Percentiles rank a stretch among this genome's conserved stretches.
phyloP scores from a whole-genome alignment of 2,113 vertebrate genomes.

The Pachycephala philippinensis region DNA sequence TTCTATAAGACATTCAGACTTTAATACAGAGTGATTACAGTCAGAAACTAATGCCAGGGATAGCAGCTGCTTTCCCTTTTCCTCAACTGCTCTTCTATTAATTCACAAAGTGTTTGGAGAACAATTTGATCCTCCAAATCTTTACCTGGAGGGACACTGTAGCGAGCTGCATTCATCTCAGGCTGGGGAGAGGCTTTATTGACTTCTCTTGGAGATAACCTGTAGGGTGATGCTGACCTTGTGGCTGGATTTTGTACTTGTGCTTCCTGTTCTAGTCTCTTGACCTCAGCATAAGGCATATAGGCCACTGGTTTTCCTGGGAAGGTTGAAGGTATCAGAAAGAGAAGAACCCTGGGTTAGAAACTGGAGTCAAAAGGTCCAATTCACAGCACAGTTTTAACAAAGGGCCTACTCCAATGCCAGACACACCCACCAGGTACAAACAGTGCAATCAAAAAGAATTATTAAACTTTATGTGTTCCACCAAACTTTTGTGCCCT shows the following conservation, averaged over 20 bases:
- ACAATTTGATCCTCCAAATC: neutral
- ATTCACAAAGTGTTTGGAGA: neutral
- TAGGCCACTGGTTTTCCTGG: slow-evolving; percentile 85
- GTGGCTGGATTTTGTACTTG: slow-evolving; percentile 69
- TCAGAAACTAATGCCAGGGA: neutral
- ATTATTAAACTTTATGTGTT: neutral
- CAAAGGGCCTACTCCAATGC: neutral
- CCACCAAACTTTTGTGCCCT: neutral
- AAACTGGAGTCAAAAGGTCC: neutral
- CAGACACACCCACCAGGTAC: neutral
- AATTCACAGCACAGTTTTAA: slow-evolving; percentile 10
- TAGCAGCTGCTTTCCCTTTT: neutral
- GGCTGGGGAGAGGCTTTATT: slow-evolving; percentile 84
- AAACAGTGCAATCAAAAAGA: neutral
- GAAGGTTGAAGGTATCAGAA: slow-evolving; percentile 33
- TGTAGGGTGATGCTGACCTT: slow-evolving; percentile 83
- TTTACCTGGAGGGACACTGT: slow-evolving; percentile 89
- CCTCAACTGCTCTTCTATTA: neutral
- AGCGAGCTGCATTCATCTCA: slow-evolving; percentile 75
- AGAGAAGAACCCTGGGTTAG: slow-evolving; percentile 37
- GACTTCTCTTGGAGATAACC: slow-evolving; percentile 83
- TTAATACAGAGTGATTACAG: neutral
- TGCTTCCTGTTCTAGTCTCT: slow-evolving; percentile 84
- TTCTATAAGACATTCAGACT: neutral
- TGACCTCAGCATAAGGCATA: slow-evolving; percentile 86